These are phyloP conservation scores for Andrena trimmerana DNA, from an alignment of 2,888 invertebrate species.

Conservation along the genomic window DNA sequence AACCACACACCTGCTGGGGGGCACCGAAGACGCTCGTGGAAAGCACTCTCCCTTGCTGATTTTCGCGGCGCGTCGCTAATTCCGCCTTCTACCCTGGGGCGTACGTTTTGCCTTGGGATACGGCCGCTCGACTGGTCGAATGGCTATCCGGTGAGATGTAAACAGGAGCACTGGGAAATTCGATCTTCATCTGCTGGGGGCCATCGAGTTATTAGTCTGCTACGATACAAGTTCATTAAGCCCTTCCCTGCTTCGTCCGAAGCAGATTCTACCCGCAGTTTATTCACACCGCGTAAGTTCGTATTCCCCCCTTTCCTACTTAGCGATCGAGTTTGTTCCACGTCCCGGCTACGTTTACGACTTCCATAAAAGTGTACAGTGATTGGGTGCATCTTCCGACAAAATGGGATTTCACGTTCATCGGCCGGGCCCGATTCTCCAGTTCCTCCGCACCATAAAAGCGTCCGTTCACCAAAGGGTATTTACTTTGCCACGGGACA, in stretches of 20 bases:
- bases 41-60: neutral
- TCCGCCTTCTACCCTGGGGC: neutral
- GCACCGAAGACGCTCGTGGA: neutral
- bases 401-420: conserved; percentile 35
- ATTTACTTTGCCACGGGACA: conserved; percentile 39
- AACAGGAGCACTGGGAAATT: no score
- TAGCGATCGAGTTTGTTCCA: conserved; percentile 4
- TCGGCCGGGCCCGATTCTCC: neutral
- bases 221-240: no score
- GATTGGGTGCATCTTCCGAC: conserved; percentile 20
- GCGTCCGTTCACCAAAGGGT: conserved; percentile 4
- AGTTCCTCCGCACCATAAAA: conserved; percentile 18
- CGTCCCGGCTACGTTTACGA: conserved; percentile 18
- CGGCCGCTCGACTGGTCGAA: no score
- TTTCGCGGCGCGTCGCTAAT: conserved; percentile 5
- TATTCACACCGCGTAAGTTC: neutral
- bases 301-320: neutral
- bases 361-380: conserved; percentile 35
- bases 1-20: conserved; percentile 14
- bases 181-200: neutral
- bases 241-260: neutral
- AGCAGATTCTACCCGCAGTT: neutral
- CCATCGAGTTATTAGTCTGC: neutral
- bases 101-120: neutral
- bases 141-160: no score